phyloP scores from a whole-genome alignment of 2,113 vertebrate species.

The Thamnophis sirtalis region DNA sequence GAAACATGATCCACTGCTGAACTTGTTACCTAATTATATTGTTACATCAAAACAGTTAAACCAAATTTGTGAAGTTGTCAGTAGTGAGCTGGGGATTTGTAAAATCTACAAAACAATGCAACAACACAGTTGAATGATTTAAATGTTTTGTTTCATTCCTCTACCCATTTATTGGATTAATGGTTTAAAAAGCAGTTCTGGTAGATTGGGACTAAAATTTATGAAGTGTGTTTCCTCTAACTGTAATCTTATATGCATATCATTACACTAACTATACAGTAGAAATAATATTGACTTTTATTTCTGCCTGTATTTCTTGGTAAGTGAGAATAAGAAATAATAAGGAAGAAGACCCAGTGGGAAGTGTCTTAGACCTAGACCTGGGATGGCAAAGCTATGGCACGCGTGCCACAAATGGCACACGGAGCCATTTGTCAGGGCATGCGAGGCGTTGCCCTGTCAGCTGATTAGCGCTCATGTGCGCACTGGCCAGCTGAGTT shows the following conservation, averaged over 20 bases:
- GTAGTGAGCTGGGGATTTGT: conserved; percentile 16
- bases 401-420: no score
- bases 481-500: no score
- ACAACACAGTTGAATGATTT: conserved; percentile 8
- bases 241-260: neutral
- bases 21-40: conserved; percentile 71
- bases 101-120: neutral
- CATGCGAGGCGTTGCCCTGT: no score
- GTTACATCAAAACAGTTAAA: conserved; percentile 67
- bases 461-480: no score
- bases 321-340: neutral
- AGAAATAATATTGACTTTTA: neutral
- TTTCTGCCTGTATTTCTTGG: neutral
- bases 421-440: no score
- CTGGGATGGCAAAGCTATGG: no score
- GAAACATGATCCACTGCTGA: conserved; percentile 73
- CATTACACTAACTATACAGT: neutral
- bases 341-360: neutral
- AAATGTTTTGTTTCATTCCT: neutral
- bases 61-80: conserved; percentile 51
- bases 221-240: neutral
- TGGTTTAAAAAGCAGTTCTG: neutral
- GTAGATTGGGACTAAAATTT: neutral
- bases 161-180: neutral
- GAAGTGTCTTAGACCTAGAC: neutral